Base-by-base conservation (phyloP, 1,140 invertebrate species). In the Littorina saxatilis region DNA sequence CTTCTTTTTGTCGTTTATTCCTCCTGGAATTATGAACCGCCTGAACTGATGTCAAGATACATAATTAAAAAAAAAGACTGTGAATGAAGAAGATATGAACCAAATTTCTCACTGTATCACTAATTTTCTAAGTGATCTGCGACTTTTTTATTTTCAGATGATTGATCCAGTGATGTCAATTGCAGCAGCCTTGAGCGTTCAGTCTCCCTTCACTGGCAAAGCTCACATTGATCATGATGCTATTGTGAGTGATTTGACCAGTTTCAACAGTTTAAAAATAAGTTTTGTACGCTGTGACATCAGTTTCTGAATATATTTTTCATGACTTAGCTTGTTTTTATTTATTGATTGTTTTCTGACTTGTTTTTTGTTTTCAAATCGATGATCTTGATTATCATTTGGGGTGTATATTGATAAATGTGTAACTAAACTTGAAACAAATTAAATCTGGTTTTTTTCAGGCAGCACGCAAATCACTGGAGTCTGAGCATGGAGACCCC, bases 401-500 rank as follows among this genome's bases (percentile, higher is more conserved):
- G n/a, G n/a, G n/a, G n/a, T n/a, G n/a, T n/a, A n/a, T n/a, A n/a
- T n/a, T n/a, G n/a, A n/a, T n/a, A n/a, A n/a, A n/a, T n/a, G n/a
- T n/a, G n/a, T n/a, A n/a, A n/a, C n/a, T n/a, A n/a, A n/a, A n/a
- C n/a, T n/a, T n/a, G n/a, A n/a, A n/a, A n/a, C n/a, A n/a, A n/a
- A n/a, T n/a, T n/a, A n/a, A n/a, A n/a, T n/a, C n/a, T n/a, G n/a
- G n/a, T n/a, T n/a, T n/a, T n/a, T 80, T 92, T 52, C 88, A 97
- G 95, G 95, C 95, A 66, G 94, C 95, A 0, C 93, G 97, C 87
- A 96, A 96, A 93, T 94, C 95, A 43, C 93, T 98, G 15, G 96
- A 98, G 91, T 98, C 97, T 0, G 96, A 97, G 88, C 97, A 99
- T 92, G 99, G 99, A 0, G 98, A 99, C 93, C 97, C 98, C 0